Conservation (phyloP, 2,888 invertebrate genomes). For the Pachymerium ferrugineum region DNA sequence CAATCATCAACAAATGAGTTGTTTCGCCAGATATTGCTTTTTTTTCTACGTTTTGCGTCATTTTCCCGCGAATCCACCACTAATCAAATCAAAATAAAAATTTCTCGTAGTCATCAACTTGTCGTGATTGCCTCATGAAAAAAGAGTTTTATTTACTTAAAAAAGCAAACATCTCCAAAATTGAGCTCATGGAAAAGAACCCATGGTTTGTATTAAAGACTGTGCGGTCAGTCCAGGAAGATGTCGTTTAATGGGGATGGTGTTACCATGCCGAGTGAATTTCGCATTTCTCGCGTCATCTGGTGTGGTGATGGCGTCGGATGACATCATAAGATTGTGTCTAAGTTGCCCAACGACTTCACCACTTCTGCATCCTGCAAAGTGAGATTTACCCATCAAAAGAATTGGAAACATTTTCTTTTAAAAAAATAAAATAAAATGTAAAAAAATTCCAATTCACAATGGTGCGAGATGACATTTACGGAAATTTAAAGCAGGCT, state of each 20-base stretch:
- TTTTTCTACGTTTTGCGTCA: background rate
- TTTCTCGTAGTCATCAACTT: background rate
- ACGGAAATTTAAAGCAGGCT: background rate
- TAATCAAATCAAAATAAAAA: background rate
- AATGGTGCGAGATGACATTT: no score
- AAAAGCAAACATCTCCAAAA: background rate
- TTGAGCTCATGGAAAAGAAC: constrained; percentile 1
- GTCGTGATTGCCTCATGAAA: constrained; percentile 12
- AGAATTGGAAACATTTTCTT: no score
- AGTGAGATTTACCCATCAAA: background rate
- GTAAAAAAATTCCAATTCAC: background rate
- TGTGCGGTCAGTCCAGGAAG: background rate
- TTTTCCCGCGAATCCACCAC: background rate
- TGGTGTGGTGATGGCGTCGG: constrained; percentile 9
- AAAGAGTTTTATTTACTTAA: background rate
- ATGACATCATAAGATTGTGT: constrained; percentile 30
- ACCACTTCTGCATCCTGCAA: constrained; percentile 29
- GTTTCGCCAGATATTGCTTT: background rate
- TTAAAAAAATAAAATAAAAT: background rate
- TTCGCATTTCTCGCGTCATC: constrained; percentile 3
- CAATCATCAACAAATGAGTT: background rate
- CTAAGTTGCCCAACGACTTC: constrained; percentile 29
- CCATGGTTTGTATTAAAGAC: constrained; percentile 1
- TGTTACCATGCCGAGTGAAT: background rate
- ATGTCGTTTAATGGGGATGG: background rate